Evolutionary conservation across 2,888 invertebrate genomes (phyloP), one percentile per base, ranked within the genome.

Genomic region (Megamerina dolium): DNA sequence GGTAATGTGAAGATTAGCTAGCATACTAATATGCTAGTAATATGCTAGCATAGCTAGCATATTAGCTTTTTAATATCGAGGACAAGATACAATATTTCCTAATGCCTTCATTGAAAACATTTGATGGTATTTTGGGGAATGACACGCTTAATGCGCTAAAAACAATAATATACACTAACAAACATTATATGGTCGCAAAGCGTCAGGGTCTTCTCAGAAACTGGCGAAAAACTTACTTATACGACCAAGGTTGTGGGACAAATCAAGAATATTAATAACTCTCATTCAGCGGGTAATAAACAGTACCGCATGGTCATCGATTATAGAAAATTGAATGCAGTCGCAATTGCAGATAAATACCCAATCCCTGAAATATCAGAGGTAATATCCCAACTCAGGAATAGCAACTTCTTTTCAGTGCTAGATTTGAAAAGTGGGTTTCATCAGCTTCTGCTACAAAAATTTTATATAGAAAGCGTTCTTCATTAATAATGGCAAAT

Each of bases 61-160:
- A n/a, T n/a, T n/a, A 46, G 13, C 35, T 46, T 5, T 46, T 46
- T 23, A 37, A 38, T 5, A 34, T 42, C 18, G 32, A 46, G 20
- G 39, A 29, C 16, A 26, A 40, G 23, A 38, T 30, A n/a, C 29
- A 30, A 38, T 31, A 30, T 5, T 38, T 30, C 9, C 20, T 38
- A 9, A 38, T 38, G 38, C 38, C 38, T 9, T 30, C 29, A 30
- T 30, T 30, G 12, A 30, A 38, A 30, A 18, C 38, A 20, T 38
- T 38, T 9, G 31, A 38, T 30, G 31, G 20, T 14, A 38, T 38
- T 20, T 5, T 38, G 9, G 38, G 38, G n/a, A 38, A 38, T 20
- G 38, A 38, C 14, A 30, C 38, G 5, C 38, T 38, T 30, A 30
- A 30, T 14, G 38, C 19, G 20, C 13, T 30, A 4, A 20, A 14